Percentiles rank a stretch among this genome's conserved stretches.
Conservation (phyloP, 2,797 vertebrate species). For the Forpus xanthops region DNA sequence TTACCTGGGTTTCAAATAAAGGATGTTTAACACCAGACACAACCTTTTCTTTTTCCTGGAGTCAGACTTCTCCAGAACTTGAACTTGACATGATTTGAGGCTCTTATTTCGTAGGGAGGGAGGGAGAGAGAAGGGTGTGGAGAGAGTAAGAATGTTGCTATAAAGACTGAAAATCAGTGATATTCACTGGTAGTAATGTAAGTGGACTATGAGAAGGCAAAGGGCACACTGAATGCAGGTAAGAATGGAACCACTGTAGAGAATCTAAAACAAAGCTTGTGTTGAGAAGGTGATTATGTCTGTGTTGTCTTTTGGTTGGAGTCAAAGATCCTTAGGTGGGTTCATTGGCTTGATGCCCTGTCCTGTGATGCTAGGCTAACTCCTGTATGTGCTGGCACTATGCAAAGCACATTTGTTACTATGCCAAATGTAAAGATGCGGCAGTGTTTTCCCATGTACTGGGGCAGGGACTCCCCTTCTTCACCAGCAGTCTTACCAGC, state of each 20-base stretch:
- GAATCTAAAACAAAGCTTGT: not conserved
- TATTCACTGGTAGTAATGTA: not conserved
- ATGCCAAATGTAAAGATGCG: not conserved
- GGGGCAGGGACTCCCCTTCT: not conserved
- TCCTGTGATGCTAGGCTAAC: not conserved
- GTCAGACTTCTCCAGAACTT: not conserved
- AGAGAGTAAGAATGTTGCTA: not conserved
- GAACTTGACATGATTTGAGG: not conserved
- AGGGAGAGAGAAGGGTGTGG: not conserved
- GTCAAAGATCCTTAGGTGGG: not conserved
- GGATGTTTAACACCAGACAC: not conserved
- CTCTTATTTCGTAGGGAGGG: not conserved
- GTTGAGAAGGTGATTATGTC: not conserved
- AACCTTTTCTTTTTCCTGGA: not conserved
- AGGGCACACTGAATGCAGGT: not conserved
- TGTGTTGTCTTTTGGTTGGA: not conserved
- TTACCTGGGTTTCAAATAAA: not conserved
- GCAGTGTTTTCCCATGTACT: not conserved
- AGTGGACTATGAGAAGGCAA: not conserved
- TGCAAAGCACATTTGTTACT: not conserved
- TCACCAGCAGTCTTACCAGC: not conserved
- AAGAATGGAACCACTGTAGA: not conserved
- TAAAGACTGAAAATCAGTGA: not conserved
- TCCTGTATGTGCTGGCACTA: not conserved
- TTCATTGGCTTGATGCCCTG: not conserved